These are phyloP conservation scores for Lasioglossum vierecki DNA, from an alignment of 2,888 invertebrate genomes.

Conservation along the genomic window DNA sequence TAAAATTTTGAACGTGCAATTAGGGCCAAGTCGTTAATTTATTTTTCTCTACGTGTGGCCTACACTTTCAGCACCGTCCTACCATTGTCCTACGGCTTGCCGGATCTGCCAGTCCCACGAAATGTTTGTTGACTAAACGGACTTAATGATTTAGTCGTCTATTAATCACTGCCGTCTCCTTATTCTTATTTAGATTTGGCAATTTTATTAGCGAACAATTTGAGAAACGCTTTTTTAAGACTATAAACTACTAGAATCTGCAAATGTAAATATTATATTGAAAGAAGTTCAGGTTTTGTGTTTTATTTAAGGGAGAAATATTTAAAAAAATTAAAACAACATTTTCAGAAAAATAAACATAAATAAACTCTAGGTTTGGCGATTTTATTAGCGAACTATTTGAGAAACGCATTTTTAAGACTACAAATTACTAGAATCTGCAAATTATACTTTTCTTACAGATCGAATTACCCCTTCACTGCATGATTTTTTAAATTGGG, in stretches of 20 bases:
- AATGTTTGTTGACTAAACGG: conserved; percentile 7
- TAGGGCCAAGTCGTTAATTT: conserved; percentile 73
- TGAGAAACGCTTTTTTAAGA: not conserved
- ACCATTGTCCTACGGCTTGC: conserved; percentile 44
- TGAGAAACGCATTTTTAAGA: not conserved
- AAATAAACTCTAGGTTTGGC: not conserved
- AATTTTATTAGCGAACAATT: not conserved
- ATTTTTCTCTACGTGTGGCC: conserved; percentile 68
- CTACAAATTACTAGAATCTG: not conserved
- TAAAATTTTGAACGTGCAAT: conserved; percentile 73
- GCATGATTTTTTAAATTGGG: too few species aligned
- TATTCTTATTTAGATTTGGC: not conserved
- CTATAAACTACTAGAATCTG: not conserved
- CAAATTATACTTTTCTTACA: too few species aligned
- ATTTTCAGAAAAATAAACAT: too few species aligned
- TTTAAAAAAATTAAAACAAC: too few species aligned
- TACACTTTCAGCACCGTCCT: conserved; percentile 46
- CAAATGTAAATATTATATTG: too few species aligned
- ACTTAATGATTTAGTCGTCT: not conserved
- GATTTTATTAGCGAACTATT: not conserved
- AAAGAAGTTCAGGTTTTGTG: too few species aligned
- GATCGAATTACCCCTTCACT: too few species aligned
- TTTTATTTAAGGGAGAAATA: too few species aligned
- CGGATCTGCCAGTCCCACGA: not conserved
- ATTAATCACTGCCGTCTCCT: not conserved